These are phyloP conservation scores for Machimus atricapillus DNA, from an alignment of 2,888 invertebrate genomes.

Conservation along the genomic window DNA sequence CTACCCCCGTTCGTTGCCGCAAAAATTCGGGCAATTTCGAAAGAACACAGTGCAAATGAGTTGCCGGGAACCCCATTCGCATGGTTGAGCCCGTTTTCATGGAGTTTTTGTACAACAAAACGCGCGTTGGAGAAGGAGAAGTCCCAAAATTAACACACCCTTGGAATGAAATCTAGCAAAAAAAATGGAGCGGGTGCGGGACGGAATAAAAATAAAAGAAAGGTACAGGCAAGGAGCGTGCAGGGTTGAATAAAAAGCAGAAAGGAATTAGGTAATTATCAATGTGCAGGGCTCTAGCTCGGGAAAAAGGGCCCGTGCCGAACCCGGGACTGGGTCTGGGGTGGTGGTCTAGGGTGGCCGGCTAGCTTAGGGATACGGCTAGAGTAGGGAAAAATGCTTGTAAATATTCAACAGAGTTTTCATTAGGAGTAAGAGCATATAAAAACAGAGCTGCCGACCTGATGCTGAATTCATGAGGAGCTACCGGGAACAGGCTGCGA, in stretches of 20 bases:
- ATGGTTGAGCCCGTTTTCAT: neutral
- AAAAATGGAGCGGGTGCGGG: neutral
- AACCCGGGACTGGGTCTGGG: neutral
- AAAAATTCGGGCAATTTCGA: neutral
- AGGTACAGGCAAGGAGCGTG: neutral
- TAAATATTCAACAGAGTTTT: constrained; percentile 44
- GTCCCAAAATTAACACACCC: neutral
- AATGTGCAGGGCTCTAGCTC: neutral
- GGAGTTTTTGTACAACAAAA: neutral
- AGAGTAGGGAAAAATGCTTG: constrained; percentile 31
- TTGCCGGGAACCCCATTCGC: neutral
- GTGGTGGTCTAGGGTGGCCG: neutral
- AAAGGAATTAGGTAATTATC: constrained; percentile 29
- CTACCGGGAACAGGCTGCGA: neutral
- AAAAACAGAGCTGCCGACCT: constrained; percentile 30
- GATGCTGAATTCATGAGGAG: constrained; percentile 32
- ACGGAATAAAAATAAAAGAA: neutral
- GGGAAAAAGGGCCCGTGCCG: neutral
- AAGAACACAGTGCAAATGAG: constrained; percentile 19
- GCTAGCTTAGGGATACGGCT: neutral
- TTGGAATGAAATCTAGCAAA: constrained; percentile 1
- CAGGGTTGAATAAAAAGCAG: neutral
- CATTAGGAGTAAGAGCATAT: constrained; percentile 40
- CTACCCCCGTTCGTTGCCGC: neutral
- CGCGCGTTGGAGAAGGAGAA: neutral